Percentiles rank a stretch among this genome's conserved stretches.
Conservation (phyloP, 2,113 vertebrate species). For the Oryzias javanicus region DNA sequence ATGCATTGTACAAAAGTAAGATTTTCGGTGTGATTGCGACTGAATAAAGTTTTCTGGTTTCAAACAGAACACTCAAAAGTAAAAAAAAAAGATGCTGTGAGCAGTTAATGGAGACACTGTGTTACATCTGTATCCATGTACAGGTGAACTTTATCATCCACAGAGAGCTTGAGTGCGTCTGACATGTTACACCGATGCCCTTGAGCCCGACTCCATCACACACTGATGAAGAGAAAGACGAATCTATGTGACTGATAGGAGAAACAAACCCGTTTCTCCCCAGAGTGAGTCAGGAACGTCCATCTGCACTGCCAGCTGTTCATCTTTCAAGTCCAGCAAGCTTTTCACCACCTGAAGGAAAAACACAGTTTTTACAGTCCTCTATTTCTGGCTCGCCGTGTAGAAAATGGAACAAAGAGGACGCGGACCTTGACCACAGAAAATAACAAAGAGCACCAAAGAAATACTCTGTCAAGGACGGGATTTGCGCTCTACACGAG, state of each 20-base stretch:
- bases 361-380: constrained; percentile 52
- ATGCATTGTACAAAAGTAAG: constrained; percentile 32
- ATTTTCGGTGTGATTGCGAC: constrained; percentile 30
- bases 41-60: constrained; percentile 21
- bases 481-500: neutral
- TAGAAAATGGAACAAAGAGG: constrained; percentile 29
- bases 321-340: constrained; percentile 82
- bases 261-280: constrained; percentile 94
- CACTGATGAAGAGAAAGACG: constrained; percentile 55
- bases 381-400: constrained; percentile 29
- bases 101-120: neutral
- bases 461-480: constrained; percentile 24
- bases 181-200: constrained; percentile 25
- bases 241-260: constrained; percentile 59
- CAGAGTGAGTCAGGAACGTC: constrained; percentile 89
- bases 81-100: neutral
- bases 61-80: constrained; percentile 24
- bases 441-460: constrained; percentile 28
- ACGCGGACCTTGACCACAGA: constrained; percentile 30
- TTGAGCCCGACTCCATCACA: constrained; percentile 30
- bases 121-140: neutral
- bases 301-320: constrained; percentile 83
- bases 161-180: constrained; percentile 11
- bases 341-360: constrained; percentile 86
- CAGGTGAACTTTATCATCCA: constrained; percentile 13